Evolutionary conservation across 1,140 invertebrate genomes (phyloP), one percentile per base, ranked within the genome.

Genomic region (Phortica variegata): DNA sequence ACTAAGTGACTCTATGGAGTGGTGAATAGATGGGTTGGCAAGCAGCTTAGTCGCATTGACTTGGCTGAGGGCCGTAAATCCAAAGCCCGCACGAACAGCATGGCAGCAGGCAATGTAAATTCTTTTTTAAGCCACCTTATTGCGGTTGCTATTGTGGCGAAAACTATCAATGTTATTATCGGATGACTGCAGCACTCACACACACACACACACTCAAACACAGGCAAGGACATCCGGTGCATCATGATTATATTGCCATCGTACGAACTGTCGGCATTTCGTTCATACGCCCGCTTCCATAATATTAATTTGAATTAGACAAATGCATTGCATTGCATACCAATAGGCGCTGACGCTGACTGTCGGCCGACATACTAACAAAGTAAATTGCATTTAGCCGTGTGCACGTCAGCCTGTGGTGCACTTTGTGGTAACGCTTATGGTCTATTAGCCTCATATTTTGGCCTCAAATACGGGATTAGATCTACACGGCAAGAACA

Each of bases 241-340:
- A 41, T 26, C 26, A 23, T 13, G n/a, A 36, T 20, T 21, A 39
- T 43, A 31, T 26, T 43, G 38, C 46, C 43, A 57, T 26, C 56
- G 56, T 57, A 54, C 54, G 49, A 58, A 36, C 20, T 37, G 26
- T 31, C 38, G 15, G 7, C 29, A 38, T 29, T 52, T 41, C 48
- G n/a, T n/a, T n/a, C 17, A 9, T 32, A 7, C n/a, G 23, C 21
- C 26, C 15, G 19, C 4, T 16, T 3, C 21, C 60, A 68, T 66
- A 66, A 66, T 66, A 66, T 66, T 66, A 66, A 66, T 66, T 66
- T 66, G 63, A 66, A 66, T 66, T 66, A 66, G 65, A 68, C 47
- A 50, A 54, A 53, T n/a, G n/a, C n/a, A 59, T 38, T 23, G 15
- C 47, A 32, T 42, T 33, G 43, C 37, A 29, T 29, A 29, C 26